A percentile compares a stretch with the other conserved stretches of the same genome.
Conservation (phyloP, 2,888 invertebrate species). For the Odiellus spinosus region DNA sequence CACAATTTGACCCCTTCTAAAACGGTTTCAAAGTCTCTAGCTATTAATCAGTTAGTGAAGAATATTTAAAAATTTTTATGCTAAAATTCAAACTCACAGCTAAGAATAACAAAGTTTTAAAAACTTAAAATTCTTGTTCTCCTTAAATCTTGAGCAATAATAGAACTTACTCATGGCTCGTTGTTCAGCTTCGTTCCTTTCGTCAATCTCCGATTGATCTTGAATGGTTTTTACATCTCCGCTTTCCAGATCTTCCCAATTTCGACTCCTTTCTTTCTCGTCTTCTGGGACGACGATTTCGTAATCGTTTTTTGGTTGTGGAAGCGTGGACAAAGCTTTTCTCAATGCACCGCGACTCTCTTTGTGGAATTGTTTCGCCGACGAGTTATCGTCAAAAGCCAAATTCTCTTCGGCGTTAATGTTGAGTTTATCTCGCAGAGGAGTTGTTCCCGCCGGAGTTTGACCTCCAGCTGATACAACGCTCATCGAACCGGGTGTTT, state of each 20-base stretch:
- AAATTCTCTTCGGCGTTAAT: constrained; percentile 78
- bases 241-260: constrained; percentile 31
- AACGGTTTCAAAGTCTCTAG: too few relatives aligned
- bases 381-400: constrained; percentile 26
- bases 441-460: constrained; percentile 42
- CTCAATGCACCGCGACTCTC: constrained; percentile 53
- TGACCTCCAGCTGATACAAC: constrained; percentile 4
- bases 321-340: constrained; percentile 60
- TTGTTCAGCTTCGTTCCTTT: constrained; percentile 47
- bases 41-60: too few relatives aligned
- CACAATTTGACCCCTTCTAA: too few relatives aligned
- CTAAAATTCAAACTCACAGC: too few relatives aligned
- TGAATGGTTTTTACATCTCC: constrained; percentile 38
- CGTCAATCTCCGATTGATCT: constrained; percentile 75
- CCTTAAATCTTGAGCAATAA: too few relatives aligned
- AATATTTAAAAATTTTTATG: too few relatives aligned
- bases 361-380: constrained; percentile 22
- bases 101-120: too few relatives aligned
- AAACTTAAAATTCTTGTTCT: too few relatives aligned
- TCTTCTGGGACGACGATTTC: constrained; percentile 89
- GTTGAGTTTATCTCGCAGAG: constrained; percentile 78
- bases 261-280: constrained; percentile 33
- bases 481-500: constrained; percentile 10
- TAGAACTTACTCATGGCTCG: constrained; percentile 37
- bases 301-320: constrained; percentile 88